Base-by-base conservation (phyloP, 2,797 vertebrate genomes). In the Pseudomugil gertrudae region DNA sequence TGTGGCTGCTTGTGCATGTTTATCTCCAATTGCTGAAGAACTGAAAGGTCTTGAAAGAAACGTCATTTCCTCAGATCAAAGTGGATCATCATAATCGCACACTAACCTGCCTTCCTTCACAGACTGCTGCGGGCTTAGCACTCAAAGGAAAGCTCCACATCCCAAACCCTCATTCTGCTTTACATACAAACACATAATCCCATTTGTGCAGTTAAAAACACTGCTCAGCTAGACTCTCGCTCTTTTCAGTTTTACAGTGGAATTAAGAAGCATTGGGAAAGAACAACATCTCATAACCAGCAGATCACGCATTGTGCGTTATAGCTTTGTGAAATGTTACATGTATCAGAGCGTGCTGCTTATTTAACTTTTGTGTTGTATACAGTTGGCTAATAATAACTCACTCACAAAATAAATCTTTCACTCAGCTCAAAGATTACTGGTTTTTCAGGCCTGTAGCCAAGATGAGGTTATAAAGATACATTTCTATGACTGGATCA, bases 131-230 rank as follows among this genome's bases (percentile, higher is more conserved):
- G 67, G 80, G 84, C 85, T 87, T 76, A 81, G 63, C 66, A 27
- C 5, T 61, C 61, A 86, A 83, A 78, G 80, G 66, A 86, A 77
- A 78, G 60, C 81, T 79, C 47, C 67, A 36, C 11, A 17, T 84
- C 80, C 68, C 63, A 69, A 85, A 81, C 72, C 56, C 62, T 64
- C 54, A 73, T 79, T 84, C 75, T 83, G 32, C 69, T 78, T 69
- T 59, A 52, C 84, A 79, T 76, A 84, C 79, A 87, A 87, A 84
- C 79, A 73, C 69, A 30, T 84, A 89, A 90, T 90, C 84, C 76
- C 76, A 80, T 88, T 89, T 80, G 75, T 82, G 81, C 63, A 21
- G 75, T 72, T 83, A 63, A 80, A 87, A 86, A 83, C 73, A 86
- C 84, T 74, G 59, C 29, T 61, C 32, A 0, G 62, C 78, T 69